Evolutionary conservation across 2,797 vertebrate species (phyloP).

Genomic region (Cuniculus paca): DNA sequence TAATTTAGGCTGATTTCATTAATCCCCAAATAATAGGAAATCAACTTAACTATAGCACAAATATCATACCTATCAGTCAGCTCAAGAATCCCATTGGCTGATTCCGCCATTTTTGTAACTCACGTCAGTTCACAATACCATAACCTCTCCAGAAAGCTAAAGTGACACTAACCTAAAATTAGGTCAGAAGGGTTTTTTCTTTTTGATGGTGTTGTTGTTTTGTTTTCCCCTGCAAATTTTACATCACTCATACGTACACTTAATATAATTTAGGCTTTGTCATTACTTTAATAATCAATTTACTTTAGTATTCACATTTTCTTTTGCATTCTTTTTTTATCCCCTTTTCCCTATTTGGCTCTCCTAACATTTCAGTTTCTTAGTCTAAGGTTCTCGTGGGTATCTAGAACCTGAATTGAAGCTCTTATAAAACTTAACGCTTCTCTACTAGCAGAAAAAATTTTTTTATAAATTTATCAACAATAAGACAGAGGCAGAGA

Average conservation of each 20-base stretch:
- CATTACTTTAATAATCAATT: constrained; percentile 15
- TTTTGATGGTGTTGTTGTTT: not conserved
- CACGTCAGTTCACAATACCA: not conserved
- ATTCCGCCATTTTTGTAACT: constrained; percentile 28
- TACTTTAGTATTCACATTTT: constrained; percentile 19
- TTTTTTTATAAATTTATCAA: not conserved
- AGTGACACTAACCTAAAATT: constrained; percentile 35
- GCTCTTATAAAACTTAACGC: constrained; percentile 9
- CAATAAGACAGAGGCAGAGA: constrained; percentile 16
- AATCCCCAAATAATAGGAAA: constrained; percentile 43
- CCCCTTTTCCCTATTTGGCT: not conserved
- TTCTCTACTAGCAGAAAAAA: constrained; percentile 39
- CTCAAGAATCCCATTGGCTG: not conserved
- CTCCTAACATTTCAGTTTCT: constrained; percentile 40
- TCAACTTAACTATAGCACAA: constrained; percentile 23
- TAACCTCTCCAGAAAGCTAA: constrained; percentile 49
- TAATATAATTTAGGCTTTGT: constrained; percentile 35
- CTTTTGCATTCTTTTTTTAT: not conserved
- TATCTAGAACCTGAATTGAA: not conserved
- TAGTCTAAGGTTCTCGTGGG: not conserved
- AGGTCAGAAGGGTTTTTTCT: not conserved
- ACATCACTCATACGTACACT: not conserved
- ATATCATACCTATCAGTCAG: not conserved
- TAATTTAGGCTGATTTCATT: constrained; percentile 21
- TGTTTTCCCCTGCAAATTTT: not conserved